Conservation (phyloP, 1,140 invertebrate genomes). For the Drosophila ananassae region DNA sequence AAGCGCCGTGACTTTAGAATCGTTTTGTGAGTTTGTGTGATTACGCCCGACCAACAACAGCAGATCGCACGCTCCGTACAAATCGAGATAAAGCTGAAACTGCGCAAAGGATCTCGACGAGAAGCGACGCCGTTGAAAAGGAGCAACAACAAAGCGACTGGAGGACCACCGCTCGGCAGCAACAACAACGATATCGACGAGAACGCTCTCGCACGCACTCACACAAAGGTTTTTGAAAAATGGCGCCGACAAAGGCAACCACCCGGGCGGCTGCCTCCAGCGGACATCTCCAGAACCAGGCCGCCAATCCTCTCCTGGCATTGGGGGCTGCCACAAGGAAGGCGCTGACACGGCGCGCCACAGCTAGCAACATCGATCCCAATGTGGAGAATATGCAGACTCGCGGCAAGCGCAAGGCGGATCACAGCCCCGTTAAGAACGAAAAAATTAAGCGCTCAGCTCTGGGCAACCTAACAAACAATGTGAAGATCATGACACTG, state of each 20-base stretch:
- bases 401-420: conserved; percentile 81
- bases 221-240: conserved; percentile 60
- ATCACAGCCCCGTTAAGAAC: conserved; percentile 81
- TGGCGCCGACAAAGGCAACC: conserved; percentile 79
- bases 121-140: conserved; percentile 8
- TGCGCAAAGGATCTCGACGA: conserved; percentile 9
- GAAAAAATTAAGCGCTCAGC: conserved; percentile 86
- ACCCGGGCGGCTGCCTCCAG: conserved; percentile 42
- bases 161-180: conserved; percentile 25
- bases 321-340: conserved; percentile 58
- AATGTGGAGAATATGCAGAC: conserved; percentile 73
- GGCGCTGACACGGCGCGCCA: conserved; percentile 83
- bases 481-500: conserved; percentile 72
- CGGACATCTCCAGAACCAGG: conserved; percentile 27
- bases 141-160: conserved; percentile 27
- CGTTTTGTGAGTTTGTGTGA: conserved; percentile 32
- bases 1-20: conserved; percentile 34
- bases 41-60: conserved; percentile 11
- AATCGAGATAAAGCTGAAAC: conserved; percentile 5
- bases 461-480: conserved; percentile 89
- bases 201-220: conserved; percentile 4
- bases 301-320: conserved; percentile 51
- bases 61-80: neutral
- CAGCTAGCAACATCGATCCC: conserved; percentile 56
- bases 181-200: conserved; percentile 18